Base-by-base conservation (phyloP, 2,797 vertebrate species). In the Enteromius radiatus region DNA sequence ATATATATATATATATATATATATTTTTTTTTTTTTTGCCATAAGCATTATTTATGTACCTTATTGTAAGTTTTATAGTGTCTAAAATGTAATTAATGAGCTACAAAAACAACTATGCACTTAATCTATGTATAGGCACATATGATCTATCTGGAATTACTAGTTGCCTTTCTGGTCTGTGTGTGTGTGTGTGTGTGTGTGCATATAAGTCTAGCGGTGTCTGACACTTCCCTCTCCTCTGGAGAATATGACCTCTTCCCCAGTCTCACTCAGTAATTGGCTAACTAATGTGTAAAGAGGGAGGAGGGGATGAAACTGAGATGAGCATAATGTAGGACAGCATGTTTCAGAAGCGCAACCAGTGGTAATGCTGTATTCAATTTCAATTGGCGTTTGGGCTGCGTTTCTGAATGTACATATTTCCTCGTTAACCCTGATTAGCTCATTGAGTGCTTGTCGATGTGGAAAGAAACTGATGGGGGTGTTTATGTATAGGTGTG, bases 261-360 rank as follows among this genome's bases (percentile, higher is more conserved):
- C 49, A 70, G 78, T 73, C 78, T 83, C 80, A 80, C 77, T 81
- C 36, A 67, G 78, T 86, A 86, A 85, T 81, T 81, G 80, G 82
- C 70, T 84, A 85, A 78, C 67, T 88, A 85, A 85, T 86, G 78
- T 70, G 86, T 81, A 85, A 86, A 75, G 78, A 83, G 75, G 47
- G 81, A 83, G 76, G 80, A 63, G 75, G 45, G 75, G 28, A 64
- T 45, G 71, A 45, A 61, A 52, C 65, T 19, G 43, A 75, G 84
- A 59, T 61, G 26, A 76, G 31, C 59, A 36, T 76, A 64, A 79
- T 54, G 56, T 36, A 71, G 49, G 65, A 67, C 64, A 70, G 8
- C 38, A 9, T 69, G 45, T 59, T 59, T 59, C 17, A 31, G 47
- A 19, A 36, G 64, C 26, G 73, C 49, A 68, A 83, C 81, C 65